Evolutionary conservation across 2,113 vertebrate species (phyloP).

Genomic region (Eudorcas thomsonii): DNA sequence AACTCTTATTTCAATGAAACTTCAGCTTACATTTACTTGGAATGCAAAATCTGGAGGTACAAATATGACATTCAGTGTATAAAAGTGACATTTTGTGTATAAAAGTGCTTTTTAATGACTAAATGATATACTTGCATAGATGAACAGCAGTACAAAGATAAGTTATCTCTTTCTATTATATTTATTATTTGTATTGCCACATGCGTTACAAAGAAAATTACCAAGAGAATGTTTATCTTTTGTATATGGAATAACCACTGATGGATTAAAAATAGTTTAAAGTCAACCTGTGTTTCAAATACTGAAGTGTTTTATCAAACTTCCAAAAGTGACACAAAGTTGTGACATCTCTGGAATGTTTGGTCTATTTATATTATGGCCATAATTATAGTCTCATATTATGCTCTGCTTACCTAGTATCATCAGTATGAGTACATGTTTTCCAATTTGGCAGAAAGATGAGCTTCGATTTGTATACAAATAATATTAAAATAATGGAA

Average conservation of each 20-base stretch:
- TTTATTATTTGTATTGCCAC: conserved; percentile 1
- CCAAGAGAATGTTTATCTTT: not conserved
- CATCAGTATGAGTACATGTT: not conserved
- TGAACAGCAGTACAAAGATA: not conserved
- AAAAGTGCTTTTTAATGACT: not conserved
- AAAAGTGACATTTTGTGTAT: not conserved
- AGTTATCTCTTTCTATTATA: not conserved
- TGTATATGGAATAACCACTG: not conserved
- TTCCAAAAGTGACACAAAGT: not conserved
- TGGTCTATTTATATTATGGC: not conserved
- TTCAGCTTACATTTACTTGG: not conserved
- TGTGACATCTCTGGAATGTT: not conserved
- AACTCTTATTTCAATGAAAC: not conserved
- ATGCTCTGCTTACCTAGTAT: not conserved
- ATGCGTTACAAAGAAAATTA: not conserved
- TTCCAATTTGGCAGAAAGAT: not conserved
- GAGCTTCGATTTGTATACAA: not conserved
- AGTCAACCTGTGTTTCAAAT: not conserved
- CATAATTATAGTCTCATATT: not conserved
- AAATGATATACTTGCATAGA: not conserved
- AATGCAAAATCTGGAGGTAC: not conserved
- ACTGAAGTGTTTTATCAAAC: not conserved
- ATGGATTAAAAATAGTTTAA: not conserved
- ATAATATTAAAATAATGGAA: not conserved
- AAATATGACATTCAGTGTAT: not conserved